Evolutionary conservation across 2,797 vertebrate species (phyloP).

Genomic region (Xiphorhynchus erythropygius): DNA sequence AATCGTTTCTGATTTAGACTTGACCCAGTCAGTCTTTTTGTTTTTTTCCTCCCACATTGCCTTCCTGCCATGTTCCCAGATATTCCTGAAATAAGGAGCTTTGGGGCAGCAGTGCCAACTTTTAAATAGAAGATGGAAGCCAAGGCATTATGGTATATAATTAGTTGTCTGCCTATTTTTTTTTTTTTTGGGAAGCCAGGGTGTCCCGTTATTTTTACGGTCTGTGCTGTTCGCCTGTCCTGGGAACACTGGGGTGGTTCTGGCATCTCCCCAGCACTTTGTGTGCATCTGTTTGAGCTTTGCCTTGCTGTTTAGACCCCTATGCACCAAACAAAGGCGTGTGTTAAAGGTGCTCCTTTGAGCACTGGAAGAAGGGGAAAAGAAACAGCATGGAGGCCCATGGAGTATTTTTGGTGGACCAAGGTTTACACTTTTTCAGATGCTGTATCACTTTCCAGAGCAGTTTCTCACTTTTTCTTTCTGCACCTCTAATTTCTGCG

Average conservation of each 20-base stretch:
- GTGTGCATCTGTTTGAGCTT: not conserved
- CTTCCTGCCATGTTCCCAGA: not conserved
- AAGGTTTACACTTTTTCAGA: not conserved
- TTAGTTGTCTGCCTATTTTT: not conserved
- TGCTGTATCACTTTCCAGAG: not conserved
- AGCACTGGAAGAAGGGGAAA: not conserved
- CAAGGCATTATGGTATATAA: not conserved
- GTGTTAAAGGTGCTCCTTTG: not conserved
- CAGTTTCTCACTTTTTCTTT: not conserved
- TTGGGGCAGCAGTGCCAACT: not conserved
- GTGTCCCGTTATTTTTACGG: not conserved
- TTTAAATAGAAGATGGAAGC: not conserved
- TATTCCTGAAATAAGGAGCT: not conserved
- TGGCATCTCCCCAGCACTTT: not conserved
- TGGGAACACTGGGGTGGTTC: not conserved
- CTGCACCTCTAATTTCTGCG: not conserved
- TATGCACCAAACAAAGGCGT: fast-evolving
- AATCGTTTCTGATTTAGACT: not conserved
- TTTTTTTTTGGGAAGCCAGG: not conserved
- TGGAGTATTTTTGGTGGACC: not conserved
- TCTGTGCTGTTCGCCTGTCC: not conserved
- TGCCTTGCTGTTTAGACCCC: not conserved
- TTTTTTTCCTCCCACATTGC: not conserved
- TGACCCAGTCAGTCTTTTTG: not conserved
- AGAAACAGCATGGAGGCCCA: not conserved